These are phyloP conservation scores for Agrochola circellaris DNA, from an alignment of 2,888 invertebrate genomes.

Conservation along the genomic window DNA sequence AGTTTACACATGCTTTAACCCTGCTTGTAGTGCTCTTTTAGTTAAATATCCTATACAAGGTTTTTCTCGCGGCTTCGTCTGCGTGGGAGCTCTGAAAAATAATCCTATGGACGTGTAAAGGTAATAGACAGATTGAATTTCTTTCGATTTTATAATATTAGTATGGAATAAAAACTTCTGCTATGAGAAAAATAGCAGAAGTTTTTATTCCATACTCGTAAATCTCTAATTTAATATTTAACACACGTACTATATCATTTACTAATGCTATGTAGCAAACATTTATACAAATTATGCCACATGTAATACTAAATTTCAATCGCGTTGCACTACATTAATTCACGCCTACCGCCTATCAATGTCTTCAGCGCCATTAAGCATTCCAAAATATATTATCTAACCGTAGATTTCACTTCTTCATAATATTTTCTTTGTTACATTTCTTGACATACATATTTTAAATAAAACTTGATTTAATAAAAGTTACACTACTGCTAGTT, in stretches of 20 bases:
- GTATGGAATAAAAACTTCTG: background rate
- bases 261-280: background rate
- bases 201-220: too few species aligned
- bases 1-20: background rate
- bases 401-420: slow-evolving; percentile 21
- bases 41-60: too few species aligned
- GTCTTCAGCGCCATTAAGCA: slow-evolving; percentile 59
- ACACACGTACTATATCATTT: background rate
- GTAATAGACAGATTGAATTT: background rate
- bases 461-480: accelerated
- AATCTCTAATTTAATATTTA: background rate
- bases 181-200: too few species aligned
- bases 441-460: background rate
- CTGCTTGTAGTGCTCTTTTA: background rate
- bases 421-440: slow-evolving; percentile 24
- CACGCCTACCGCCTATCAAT: slow-evolving; percentile 57
- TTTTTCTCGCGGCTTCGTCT: background rate
- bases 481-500: background rate
- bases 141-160: background rate
- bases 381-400: slow-evolving; percentile 47
- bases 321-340: slow-evolving; percentile 57
- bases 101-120: background rate
- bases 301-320: slow-evolving; percentile 55
- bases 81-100: background rate
- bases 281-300: slow-evolving; percentile 38